phyloP scores from a whole-genome alignment of 2,888 invertebrate species.

The Melinaea menophilus region DNA sequence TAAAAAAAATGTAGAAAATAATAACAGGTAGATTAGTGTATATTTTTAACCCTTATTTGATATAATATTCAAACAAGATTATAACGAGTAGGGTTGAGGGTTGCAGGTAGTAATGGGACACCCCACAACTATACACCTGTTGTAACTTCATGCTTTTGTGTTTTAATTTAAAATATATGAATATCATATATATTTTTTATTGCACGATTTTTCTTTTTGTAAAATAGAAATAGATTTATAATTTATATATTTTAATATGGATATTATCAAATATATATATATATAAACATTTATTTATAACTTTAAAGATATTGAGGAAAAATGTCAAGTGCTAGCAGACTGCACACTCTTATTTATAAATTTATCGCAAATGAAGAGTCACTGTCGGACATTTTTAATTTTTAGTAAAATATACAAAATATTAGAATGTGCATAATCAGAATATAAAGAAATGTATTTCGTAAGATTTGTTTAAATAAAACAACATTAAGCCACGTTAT shows the following conservation, averaged over 20 bases:
- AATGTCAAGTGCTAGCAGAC: too few species aligned
- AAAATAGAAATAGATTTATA: too few species aligned
- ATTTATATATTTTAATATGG: too few species aligned
- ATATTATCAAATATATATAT: too few species aligned
- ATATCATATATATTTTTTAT: too few species aligned
- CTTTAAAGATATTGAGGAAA: too few species aligned
- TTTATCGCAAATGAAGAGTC: background rate
- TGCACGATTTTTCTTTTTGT: too few species aligned
- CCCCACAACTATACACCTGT: background rate
- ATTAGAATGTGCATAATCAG: too few species aligned
- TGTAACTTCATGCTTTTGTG: background rate
- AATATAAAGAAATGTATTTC: background rate
- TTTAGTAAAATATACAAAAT: too few species aligned
- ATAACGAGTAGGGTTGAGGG: background rate
- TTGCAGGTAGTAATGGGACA: slow-evolving; percentile 2
- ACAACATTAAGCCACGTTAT: slow-evolving; percentile 19
- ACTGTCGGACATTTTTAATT: background rate
- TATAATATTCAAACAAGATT: background rate
- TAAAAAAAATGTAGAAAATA: background rate
- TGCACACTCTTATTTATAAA: too few species aligned
- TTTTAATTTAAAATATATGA: too few species aligned
- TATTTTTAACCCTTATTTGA: background rate
- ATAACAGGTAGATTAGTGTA: background rate
- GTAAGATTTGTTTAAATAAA: background rate
- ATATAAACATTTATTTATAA: too few species aligned